Evolutionary conservation across 2,888 invertebrate genomes (phyloP), one percentile per base, ranked within the genome.

Genomic region (Lacanobia oleracea): DNA sequence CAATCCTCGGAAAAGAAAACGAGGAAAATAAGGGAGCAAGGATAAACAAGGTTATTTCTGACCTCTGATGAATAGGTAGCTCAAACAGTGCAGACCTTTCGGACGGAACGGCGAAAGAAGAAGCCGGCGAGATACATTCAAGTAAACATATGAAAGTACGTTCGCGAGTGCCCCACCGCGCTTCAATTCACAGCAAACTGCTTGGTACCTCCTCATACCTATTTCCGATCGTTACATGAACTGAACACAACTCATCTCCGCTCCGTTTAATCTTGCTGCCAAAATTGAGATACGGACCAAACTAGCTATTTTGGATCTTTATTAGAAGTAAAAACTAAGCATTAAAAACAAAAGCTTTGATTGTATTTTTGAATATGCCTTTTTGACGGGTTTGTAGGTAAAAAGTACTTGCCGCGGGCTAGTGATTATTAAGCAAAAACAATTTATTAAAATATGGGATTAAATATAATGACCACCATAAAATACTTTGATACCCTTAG

Each of bases 241-340:
- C 59, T 60, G 63, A 68, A 72, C 59, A 77, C 66, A 77, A 68
- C 66, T 77, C 72, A 72, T 79, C 79, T 72, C 68, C 81, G 81
- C 57, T 68, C 51, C 65, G 33, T 70, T 77, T 51, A 70, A 23
- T 66, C 27, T 70, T 40, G 23, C 51, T 66, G 40, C 59, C 54
- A 77, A 68, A 68, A 33, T 40, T 66, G 45, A 72, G 54, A 40
- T 59, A 66, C 48, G 12, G 21, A 62, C 53, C n/a, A 65, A 59
- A 61, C 54, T 43, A 45, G 21, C 50, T 54, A 43, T 54, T 67
- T 53, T n/a, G 9, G 48, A 54, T 54, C 50, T 50, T 12, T 50
- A 48, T 63, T 63, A 59, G 18, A 60, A 48, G 21, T 18, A 62
- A 33, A n/a, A 40, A 14, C 40, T 40, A 59, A 37, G n/a, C 18